Evolutionary conservation across 2,113 vertebrate genomes (phyloP).

Genomic region (Triplophysa rosa): DNA sequence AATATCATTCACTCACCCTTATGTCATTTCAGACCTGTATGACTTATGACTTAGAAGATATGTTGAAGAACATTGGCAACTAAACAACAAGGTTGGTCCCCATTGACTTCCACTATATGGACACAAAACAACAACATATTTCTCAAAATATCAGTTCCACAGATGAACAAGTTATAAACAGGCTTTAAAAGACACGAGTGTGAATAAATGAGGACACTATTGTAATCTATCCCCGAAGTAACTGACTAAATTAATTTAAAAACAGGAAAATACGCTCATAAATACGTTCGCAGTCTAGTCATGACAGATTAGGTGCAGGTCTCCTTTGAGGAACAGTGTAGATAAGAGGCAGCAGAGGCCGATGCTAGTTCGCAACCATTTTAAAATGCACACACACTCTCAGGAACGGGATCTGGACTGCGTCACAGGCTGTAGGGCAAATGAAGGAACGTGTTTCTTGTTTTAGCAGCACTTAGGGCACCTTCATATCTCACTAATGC

Average conservation of each 20-base stretch:
- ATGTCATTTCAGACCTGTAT: too few species aligned
- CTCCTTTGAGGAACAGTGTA: conserved; percentile 37
- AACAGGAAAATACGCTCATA: not conserved
- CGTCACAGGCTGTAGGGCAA: conserved; percentile 66
- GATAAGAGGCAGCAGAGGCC: conserved; percentile 42
- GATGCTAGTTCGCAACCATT: conserved; percentile 51
- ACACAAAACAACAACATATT: too few species aligned
- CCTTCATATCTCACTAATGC: conserved; percentile 39
- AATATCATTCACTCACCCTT: not conserved
- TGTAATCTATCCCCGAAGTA: too few species aligned
- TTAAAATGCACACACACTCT: conserved; percentile 64
- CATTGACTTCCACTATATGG: too few species aligned
- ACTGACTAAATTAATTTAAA: not conserved
- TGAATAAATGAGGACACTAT: too few species aligned
- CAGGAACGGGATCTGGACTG: conserved; percentile 70
- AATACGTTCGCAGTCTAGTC: not conserved
- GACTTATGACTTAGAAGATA: too few species aligned
- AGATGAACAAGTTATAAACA: too few species aligned
- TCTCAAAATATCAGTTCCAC: too few species aligned
- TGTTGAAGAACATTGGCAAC: too few species aligned
- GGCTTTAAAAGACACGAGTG: too few species aligned
- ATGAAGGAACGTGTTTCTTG: conserved; percentile 42
- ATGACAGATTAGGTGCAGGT: conserved; percentile 38
- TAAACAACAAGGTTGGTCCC: too few species aligned
- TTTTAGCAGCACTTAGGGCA: conserved; percentile 46